Percentiles rank a stretch among this genome's conserved stretches.
These are phyloP conservation scores for Cepaea nemoralis DNA, from an alignment of 1,140 invertebrate species.

Conservation along the genomic window DNA sequence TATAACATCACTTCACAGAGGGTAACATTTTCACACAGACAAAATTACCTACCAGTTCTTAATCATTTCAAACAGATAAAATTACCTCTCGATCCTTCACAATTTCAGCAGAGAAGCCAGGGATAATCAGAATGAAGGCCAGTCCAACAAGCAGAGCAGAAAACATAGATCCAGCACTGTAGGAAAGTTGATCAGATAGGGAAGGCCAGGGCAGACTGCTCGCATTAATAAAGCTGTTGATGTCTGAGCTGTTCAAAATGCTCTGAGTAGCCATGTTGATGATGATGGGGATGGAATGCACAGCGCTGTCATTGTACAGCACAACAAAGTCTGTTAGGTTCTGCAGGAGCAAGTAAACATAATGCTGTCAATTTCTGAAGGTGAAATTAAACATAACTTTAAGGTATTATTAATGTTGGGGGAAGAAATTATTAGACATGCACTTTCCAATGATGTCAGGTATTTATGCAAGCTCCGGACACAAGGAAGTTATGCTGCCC, in stretches of 20 bases:
- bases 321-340: constrained; percentile 57
- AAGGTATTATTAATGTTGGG: too few relatives aligned
- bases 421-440: too few relatives aligned
- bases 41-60: too few relatives aligned
- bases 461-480: too few relatives aligned
- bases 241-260: constrained; percentile 72
- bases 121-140: constrained; percentile 82
- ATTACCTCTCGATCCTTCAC: constrained; percentile 86
- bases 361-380: too few relatives aligned
- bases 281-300: constrained; percentile 83
- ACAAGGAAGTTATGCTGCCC: too few relatives aligned
- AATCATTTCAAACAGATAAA: too few relatives aligned
- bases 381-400: too few relatives aligned
- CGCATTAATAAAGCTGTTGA: constrained; percentile 44
- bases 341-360: constrained; percentile 18
- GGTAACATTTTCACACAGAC: too few relatives aligned
- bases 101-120: constrained; percentile 84
- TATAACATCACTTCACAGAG: too few relatives aligned
- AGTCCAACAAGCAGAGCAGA: constrained; percentile 83
- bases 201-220: constrained; percentile 79
- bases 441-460: too few relatives aligned
- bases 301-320: constrained; percentile 84
- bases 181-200: constrained; percentile 77
- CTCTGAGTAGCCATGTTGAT: constrained; percentile 83
- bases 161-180: constrained; percentile 79